These are phyloP conservation scores for Macropus fuliginosus DNA, from an alignment of 2,797 vertebrate species.

Conservation along the genomic window DNA sequence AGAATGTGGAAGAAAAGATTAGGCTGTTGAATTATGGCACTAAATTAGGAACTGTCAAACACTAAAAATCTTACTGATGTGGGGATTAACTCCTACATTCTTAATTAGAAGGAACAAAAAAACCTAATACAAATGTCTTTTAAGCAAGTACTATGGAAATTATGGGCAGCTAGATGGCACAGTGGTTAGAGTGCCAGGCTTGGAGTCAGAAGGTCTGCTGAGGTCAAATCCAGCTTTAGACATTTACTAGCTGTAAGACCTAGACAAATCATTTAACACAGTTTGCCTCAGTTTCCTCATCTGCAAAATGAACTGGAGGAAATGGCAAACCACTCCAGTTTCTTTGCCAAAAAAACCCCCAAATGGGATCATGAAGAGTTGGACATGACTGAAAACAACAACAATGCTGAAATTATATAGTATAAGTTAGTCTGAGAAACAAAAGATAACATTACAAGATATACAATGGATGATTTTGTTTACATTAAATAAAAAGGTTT, in stretches of 20 bases:
- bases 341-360: background rate
- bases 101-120: conserved; percentile 33
- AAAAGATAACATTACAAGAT: background rate
- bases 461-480: background rate
- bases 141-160: background rate
- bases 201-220: background rate
- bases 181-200: background rate
- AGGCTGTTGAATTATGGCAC: conserved; percentile 31
- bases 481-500: background rate
- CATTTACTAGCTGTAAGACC: background rate
- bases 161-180: background rate
- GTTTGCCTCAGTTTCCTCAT: background rate
- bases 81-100: conserved; percentile 14
- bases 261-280: background rate
- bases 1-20: background rate
- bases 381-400: background rate
- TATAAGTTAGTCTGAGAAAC: background rate
- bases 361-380: background rate
- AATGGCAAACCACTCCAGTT: background rate
- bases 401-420: background rate
- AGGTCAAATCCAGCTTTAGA: background rate
- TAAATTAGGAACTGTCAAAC: conserved; percentile 45
- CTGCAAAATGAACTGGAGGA: background rate
- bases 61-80: background rate
- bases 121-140: background rate